Conservation (phyloP, 2,888 invertebrate genomes). For the Theretra japonica region DNA sequence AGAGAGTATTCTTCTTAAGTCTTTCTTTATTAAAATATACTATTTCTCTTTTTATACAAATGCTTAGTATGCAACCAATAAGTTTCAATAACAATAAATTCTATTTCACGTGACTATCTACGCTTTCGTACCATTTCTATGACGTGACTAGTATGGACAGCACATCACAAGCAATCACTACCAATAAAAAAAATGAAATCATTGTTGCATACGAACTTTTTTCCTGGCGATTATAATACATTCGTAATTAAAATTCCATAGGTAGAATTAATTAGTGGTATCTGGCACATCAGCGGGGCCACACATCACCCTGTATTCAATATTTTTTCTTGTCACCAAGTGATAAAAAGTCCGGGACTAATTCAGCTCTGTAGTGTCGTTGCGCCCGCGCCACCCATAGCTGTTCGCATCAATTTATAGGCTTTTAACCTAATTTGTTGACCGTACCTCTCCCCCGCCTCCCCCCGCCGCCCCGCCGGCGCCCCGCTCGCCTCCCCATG, state of each 20-base stretch:
- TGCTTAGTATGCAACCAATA: too few relatives aligned
- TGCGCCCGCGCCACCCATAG: constrained; percentile 78
- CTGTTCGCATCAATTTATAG: constrained; percentile 82
- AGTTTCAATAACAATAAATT: too few relatives aligned
- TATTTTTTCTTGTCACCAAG: constrained; percentile 76
- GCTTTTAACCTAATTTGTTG: constrained; percentile 84
- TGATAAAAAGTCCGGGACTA: constrained; percentile 80
- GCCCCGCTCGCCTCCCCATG: constrained; percentile 34
- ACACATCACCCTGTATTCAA: constrained; percentile 63
- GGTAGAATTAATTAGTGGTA: constrained; percentile 30
- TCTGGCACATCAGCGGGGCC: constrained; percentile 13
- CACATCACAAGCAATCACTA: neutral
- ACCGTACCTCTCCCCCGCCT: constrained; percentile 46
- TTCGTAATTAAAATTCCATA: constrained; percentile 29
- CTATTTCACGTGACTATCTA: too few relatives aligned
- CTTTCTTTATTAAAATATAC: too few relatives aligned
- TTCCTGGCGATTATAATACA: too few relatives aligned
- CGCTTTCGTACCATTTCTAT: too few relatives aligned
- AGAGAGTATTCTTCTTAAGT: too few relatives aligned
- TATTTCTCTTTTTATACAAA: too few relatives aligned
- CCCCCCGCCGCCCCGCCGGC: constrained; percentile 18
- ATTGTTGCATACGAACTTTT: too few relatives aligned
- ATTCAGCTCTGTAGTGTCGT: constrained; percentile 72
- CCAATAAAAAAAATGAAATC: too few relatives aligned
- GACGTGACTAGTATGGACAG: neutral